These are phyloP conservation scores for Chymomyza amoena DNA, from an alignment of 2,888 invertebrate species.

Conservation along the genomic window DNA sequence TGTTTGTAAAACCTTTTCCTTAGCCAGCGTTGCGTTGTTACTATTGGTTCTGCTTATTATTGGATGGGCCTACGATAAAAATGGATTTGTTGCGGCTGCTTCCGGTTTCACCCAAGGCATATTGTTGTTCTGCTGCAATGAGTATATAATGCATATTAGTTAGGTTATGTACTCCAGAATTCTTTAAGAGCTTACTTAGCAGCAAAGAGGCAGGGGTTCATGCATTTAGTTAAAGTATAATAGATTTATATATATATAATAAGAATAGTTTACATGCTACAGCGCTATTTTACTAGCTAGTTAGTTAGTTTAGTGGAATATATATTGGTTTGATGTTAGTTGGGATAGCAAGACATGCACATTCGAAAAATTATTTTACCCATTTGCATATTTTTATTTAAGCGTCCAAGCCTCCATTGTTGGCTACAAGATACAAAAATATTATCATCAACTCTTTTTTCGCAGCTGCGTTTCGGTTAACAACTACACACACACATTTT, in stretches of 20 bases:
- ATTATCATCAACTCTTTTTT: constrained; percentile 54
- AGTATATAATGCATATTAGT: neutral
- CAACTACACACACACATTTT: constrained; percentile 11
- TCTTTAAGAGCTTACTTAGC: neutral
- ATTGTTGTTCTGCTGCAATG: constrained; percentile 75
- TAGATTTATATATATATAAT: constrained; percentile 1
- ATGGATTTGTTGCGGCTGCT: constrained; percentile 79
- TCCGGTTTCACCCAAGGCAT: constrained; percentile 79
- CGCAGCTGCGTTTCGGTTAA: constrained; percentile 25
- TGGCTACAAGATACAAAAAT: constrained; percentile 77
- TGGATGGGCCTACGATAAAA: constrained; percentile 75
- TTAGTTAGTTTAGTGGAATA: neutral
- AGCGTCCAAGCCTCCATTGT: constrained; percentile 80
- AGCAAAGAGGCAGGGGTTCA: constrained; percentile 25
- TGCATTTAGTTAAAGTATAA: constrained; percentile 33
- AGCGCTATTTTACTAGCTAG: neutral
- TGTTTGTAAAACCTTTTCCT: neutral
- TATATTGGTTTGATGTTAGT: constrained; percentile 16
- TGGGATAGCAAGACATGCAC: constrained; percentile 51
- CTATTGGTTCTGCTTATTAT: constrained; percentile 12
- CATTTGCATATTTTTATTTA: constrained; percentile 78
- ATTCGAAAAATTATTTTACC: constrained; percentile 74
- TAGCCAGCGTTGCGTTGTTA: constrained; percentile 27
- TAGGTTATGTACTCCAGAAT: neutral
- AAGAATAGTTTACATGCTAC: neutral